A percentile compares a stretch with the other conserved stretches of the same genome.
phyloP scores from a whole-genome alignment of 2,797 vertebrate genomes.

The Poecilia gillii region DNA sequence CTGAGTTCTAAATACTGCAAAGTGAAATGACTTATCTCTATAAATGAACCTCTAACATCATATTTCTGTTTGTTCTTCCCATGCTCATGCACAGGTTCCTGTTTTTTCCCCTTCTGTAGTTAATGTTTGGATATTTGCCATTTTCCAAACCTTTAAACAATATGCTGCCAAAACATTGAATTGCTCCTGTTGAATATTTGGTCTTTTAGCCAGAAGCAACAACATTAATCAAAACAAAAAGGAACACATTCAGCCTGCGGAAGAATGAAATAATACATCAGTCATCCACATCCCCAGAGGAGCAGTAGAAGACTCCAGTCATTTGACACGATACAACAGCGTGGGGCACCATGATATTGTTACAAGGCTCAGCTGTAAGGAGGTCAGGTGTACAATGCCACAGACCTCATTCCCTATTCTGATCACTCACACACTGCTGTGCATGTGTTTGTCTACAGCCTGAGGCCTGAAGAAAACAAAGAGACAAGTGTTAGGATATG shows the following conservation, averaged over 20 bases:
- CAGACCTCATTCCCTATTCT: conserved; percentile 52
- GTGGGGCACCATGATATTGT: conserved; percentile 7
- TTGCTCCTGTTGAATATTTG: not conserved
- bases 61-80: not conserved
- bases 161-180: not conserved
- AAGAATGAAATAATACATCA: not conserved
- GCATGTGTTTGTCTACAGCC: conserved; percentile 40
- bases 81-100: not conserved
- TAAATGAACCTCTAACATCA: not conserved
- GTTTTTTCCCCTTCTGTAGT: not conserved
- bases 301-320: conserved; percentile 40
- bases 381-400: conserved; percentile 48
- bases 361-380: conserved; percentile 44
- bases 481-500: conserved; percentile 36
- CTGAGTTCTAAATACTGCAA: not conserved
- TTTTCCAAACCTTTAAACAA: conserved; percentile 7
- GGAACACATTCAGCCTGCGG: not conserved
- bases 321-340: conserved; percentile 40
- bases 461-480: conserved; percentile 23
- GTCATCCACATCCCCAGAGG: conserved; percentile 15
- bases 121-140: not conserved
- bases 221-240: conserved; percentile 18
- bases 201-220: conserved; percentile 8
- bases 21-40: not conserved
- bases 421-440: conserved; percentile 29